Evolutionary conservation across 2,888 invertebrate genomes (phyloP), one percentile per base, ranked within the genome.

Genomic region (Cremastinae sp.): DNA sequence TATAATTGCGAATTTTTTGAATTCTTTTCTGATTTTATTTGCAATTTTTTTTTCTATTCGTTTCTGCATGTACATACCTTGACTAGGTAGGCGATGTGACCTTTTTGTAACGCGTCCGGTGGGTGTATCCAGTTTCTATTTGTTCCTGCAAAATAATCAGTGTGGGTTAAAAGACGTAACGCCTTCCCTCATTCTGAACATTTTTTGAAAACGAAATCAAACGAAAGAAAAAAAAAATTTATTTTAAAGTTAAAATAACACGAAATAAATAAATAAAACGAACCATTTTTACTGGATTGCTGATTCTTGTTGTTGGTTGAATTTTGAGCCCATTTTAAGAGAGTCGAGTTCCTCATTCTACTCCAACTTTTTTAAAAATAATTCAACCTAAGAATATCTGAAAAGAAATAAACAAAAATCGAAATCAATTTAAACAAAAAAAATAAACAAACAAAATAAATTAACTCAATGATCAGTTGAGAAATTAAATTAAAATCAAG

Each of bases 11-110:
- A 9, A 20, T 18, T 49, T 49, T 45, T 12, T n/a, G n/a, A n/a
- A n/a, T n/a, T n/a, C n/a, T n/a, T n/a, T n/a, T n/a, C n/a, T n/a
- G n/a, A 12, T 45, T 45, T 49, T 16, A 16, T 4, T 16, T 28
- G 28, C 2, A 5, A 5, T 28, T 28, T 28, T 28, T 28, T 28
- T 28, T 28, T 28, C 28, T 28, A 28, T 28, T 28, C n/a, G 0
- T 10, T 10, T 2, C 18, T 45, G 45, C 45, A 12, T 14, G 16
- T 22, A 41, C n/a, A 88, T 90, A 97, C 97, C 95, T 98, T 98
- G 89, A 98, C 98, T 90, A 97, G 94, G 92, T 98, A 99, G 66
- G 97, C 97, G 84, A 99, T 97, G 88, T 98, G 98, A 58, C 98
- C 98, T 89, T 96, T 96, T 85, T 97, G 94, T 66, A 99, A 93